Evolutionary conservation across 2,797 vertebrate genomes (phyloP).

Genomic region (Acrossocheilus fasciatus): DNA sequence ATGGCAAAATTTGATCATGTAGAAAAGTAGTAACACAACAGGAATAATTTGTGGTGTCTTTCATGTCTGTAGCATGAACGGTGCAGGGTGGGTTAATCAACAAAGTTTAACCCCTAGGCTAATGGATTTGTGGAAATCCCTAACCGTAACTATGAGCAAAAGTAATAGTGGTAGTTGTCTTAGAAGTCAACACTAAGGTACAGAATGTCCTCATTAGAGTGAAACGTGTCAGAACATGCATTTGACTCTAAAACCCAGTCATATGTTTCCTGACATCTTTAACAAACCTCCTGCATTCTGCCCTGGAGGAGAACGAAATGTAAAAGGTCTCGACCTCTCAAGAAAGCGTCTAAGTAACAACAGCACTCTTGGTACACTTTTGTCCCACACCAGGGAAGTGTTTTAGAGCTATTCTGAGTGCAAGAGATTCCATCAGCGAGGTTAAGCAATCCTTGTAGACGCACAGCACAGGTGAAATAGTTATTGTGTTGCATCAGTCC

Average conservation of each 20-base stretch:
- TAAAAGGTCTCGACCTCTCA: neutral
- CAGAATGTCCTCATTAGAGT: neutral
- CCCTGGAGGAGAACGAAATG: neutral
- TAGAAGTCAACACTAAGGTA: neutral
- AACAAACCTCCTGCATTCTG: neutral
- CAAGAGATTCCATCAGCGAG: conserved; percentile 14
- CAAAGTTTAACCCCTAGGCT: neutral
- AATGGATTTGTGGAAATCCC: neutral
- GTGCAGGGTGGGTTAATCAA: neutral
- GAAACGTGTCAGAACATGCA: neutral
- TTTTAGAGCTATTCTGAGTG: conserved; percentile 5
- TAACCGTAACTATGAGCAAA: neutral
- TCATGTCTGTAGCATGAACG: neutral
- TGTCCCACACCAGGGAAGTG: neutral
- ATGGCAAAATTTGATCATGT: neutral
- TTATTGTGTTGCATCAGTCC: neutral
- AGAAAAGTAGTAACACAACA: neutral
- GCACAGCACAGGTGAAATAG: neutral
- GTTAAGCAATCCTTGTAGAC: conserved; percentile 12
- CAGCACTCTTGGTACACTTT: neutral
- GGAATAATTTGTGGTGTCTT: neutral
- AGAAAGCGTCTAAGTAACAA: neutral
- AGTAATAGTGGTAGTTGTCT: neutral
- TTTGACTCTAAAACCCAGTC: neutral
- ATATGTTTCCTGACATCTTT: neutral